phyloP scores from a whole-genome alignment of 2,797 vertebrate species.

The Eulemur mongoz region DNA sequence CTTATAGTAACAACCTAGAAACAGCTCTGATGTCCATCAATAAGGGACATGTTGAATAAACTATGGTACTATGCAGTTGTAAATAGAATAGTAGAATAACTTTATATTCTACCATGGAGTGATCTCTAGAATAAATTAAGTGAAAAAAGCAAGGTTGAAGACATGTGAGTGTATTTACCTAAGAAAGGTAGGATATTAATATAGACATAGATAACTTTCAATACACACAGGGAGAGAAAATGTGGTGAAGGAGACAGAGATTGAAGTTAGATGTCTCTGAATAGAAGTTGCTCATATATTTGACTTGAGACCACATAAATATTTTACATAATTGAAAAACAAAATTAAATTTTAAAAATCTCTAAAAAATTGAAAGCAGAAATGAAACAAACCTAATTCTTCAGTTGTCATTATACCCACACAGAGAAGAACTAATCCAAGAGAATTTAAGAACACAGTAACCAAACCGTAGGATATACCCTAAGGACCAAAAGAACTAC shows the following conservation, averaged over 20 bases:
- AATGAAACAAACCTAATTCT: not conserved
- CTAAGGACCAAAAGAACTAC: not conserved
- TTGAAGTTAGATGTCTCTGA: not conserved
- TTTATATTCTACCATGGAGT: not conserved
- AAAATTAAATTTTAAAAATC: constrained; percentile 45
- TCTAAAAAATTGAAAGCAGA: constrained; percentile 42
- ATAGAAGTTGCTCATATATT: not conserved
- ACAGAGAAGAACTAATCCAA: not conserved
- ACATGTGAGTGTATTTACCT: constrained; percentile 2
- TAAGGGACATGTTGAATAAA: not conserved
- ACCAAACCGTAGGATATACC: not conserved
- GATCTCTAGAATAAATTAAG: not conserved
- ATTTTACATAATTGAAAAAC: not conserved
- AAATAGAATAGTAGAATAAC: not conserved
- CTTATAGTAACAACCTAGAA: not conserved
- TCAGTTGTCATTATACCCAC: not conserved
- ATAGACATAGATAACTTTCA: not conserved
- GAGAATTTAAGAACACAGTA: not conserved
- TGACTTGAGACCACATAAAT: not conserved
- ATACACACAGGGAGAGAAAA: not conserved
- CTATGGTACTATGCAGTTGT: not conserved
- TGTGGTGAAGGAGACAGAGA: not conserved
- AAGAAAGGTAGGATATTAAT: not conserved
- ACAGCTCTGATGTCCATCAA: not conserved
- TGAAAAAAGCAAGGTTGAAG: not conserved